Evolutionary conservation across 1,140 invertebrate species (phyloP).

Genomic region (Spodoptera frugiperda): DNA sequence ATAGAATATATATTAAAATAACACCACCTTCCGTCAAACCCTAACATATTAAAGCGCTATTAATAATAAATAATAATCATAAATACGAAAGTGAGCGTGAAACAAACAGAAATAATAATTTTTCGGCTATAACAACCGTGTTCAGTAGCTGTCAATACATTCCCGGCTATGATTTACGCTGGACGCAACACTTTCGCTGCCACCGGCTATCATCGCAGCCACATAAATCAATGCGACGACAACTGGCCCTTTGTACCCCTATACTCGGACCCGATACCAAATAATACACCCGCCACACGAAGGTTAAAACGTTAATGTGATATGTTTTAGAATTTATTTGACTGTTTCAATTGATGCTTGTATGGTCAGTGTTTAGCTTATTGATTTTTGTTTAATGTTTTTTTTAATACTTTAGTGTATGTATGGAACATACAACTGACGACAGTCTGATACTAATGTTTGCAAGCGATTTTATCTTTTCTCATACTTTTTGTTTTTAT

Average conservation of each 20-base stretch:
- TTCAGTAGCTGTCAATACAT: conserved; percentile 83
- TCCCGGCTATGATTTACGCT: conserved; percentile 76
- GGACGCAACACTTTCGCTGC: conserved; percentile 75
- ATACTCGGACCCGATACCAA: conserved; percentile 32
- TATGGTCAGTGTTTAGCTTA: conserved; percentile 11
- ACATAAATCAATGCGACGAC: conserved; percentile 78
- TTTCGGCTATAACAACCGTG: conserved; percentile 70
- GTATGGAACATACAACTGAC: too few relatives aligned
- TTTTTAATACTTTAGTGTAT: background rate
- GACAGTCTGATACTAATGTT: too few relatives aligned
- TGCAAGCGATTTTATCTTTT: too few relatives aligned
- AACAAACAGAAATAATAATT: conserved; percentile 60
- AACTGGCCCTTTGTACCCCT: conserved; percentile 64
- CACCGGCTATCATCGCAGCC: conserved; percentile 65
- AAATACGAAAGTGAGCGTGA: conserved; percentile 24
- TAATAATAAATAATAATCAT: conserved; percentile 21
- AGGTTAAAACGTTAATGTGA: conserved; percentile 44
- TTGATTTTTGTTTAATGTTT: conserved; percentile 4
- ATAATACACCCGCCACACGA: conserved; percentile 47
- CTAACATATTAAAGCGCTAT: background rate
- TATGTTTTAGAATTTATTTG: conserved; percentile 43
- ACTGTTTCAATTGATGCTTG: conserved; percentile 31
- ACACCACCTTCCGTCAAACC: background rate
- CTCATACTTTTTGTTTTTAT: background rate
- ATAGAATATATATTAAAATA: too few relatives aligned